These are phyloP conservation scores for Andrena bucephala DNA, from an alignment of 2,888 invertebrate species.

Conservation along the genomic window DNA sequence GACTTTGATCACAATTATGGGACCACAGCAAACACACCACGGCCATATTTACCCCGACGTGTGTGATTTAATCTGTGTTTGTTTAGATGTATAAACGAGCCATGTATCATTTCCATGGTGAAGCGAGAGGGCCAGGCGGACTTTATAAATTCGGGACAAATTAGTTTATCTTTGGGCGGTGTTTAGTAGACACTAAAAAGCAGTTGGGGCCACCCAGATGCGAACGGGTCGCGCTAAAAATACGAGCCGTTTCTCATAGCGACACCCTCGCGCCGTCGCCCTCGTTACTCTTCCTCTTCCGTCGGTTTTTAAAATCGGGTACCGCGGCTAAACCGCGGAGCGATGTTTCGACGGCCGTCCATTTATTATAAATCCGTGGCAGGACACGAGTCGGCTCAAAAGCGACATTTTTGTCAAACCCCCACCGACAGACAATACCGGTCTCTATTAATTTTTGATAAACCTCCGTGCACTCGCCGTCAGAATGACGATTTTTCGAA, in stretches of 20 bases:
- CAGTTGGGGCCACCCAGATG: conserved; percentile 71
- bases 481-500: conserved; percentile 34
- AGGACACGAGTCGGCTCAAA: not conserved
- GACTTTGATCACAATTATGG: conserved; percentile 13
- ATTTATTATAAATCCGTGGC: not conserved
- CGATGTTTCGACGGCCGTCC: conserved; percentile 11
- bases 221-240: conserved; percentile 67
- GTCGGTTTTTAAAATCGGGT: conserved; percentile 24
- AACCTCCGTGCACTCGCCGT: conserved; percentile 8
- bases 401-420: conserved; percentile 16
- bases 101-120: conserved; percentile 56
- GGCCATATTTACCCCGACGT: conserved; percentile 20
- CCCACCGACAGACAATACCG: not conserved
- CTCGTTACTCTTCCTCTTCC: conserved; percentile 4
- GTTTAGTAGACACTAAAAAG: conserved; percentile 70
- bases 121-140: conserved; percentile 41
- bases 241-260: conserved; percentile 65
- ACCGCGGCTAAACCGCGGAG: not conserved
- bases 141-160: conserved; percentile 77
- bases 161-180: conserved; percentile 75
- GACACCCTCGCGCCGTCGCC: conserved; percentile 46
- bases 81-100: conserved; percentile 57
- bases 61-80: conserved; percentile 47
- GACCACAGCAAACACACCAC: not conserved
- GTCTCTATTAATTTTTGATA: conserved; percentile 43